Percentiles rank a stretch among this genome's conserved stretches.
Conservation (phyloP, 2,797 vertebrate genomes). For the Catamblyrhynchus diadema region DNA sequence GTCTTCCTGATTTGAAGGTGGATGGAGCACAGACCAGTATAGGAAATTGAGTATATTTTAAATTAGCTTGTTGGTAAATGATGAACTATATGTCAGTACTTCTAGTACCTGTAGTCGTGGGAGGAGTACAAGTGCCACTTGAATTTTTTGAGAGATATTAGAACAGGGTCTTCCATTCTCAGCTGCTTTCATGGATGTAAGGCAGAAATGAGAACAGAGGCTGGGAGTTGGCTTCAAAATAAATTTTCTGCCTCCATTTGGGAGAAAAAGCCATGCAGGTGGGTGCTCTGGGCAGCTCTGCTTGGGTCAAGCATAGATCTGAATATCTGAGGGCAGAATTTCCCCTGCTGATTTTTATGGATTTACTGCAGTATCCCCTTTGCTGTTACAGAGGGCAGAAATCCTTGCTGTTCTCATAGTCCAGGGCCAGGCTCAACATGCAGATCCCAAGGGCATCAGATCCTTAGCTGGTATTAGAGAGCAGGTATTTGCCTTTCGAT, state of each 20-base stretch:
- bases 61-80: neutral
- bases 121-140: neutral
- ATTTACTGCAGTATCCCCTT: neutral
- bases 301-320: neutral
- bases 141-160: neutral
- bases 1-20: neutral
- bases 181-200: neutral
- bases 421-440: neutral
- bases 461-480: neutral
- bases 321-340: neutral
- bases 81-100: neutral
- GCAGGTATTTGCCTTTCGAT: neutral
- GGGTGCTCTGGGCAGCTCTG: neutral
- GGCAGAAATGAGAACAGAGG: neutral
- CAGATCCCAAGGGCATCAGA: neutral
- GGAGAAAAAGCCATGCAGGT: neutral
- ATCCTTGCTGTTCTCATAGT: rapidly evolving
- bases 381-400: neutral
- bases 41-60: neutral
- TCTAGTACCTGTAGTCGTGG: neutral
- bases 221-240: neutral
- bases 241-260: rapidly evolving
- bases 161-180: neutral
- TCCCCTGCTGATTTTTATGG: neutral
- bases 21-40: neutral